A percentile compares a stretch with the other conserved stretches of the same genome.
Evolutionary conservation across 2,888 invertebrate species (phyloP).

Genomic region (Abrostola triplasia): DNA sequence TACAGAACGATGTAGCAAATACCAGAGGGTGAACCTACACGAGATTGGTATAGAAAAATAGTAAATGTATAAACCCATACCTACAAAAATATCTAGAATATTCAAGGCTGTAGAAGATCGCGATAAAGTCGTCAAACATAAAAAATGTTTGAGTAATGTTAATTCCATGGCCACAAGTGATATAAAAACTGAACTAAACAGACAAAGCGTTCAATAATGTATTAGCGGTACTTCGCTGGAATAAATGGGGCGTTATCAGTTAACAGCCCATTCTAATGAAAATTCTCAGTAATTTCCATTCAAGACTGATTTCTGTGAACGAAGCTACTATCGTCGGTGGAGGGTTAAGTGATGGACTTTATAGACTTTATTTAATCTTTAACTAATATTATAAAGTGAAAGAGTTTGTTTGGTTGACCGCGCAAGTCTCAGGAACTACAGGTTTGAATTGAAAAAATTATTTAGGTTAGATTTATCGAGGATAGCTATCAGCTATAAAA

Average conservation of each 20-base stretch:
- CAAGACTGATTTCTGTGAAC: constrained; percentile 62
- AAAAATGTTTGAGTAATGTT: neutral
- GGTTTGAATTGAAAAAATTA: no score
- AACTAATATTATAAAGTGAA: no score
- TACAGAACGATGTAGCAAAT: no score
- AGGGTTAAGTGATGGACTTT: constrained; percentile 42
- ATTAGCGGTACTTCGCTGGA: constrained; percentile 45
- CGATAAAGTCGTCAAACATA: neutral
- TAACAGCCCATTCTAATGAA: constrained; percentile 63
- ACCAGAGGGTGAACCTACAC: no score
- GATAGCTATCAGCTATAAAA: no score
- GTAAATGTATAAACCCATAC: no score
- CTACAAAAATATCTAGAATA: neutral
- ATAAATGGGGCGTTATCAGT: constrained; percentile 62
- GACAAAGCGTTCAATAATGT: constrained; percentile 34
- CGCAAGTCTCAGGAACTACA: no score
- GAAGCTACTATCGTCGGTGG: constrained; percentile 44
- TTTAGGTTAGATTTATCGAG: no score
- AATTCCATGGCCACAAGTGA: neutral
- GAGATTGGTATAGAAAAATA: no score
- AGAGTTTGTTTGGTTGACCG: no score
- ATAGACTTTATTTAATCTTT: neutral
- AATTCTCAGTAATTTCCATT: constrained; percentile 63
- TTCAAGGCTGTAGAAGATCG: neutral
- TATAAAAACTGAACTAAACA: constrained; percentile 18